Base-by-base conservation (phyloP, 2,113 vertebrate species). In the Brienomyrus brachyistius region DNA sequence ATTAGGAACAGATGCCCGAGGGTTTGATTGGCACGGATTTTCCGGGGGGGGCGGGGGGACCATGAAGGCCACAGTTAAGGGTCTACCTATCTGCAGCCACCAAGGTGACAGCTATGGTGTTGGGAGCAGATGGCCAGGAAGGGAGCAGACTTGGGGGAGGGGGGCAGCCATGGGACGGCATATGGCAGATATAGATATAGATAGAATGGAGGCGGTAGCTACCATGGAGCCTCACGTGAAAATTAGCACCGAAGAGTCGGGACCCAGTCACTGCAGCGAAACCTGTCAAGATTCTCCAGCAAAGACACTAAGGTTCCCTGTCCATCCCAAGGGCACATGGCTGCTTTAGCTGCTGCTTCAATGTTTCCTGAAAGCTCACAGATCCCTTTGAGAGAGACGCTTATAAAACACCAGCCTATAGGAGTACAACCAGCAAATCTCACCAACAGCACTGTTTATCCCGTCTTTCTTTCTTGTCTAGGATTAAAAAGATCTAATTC, bases 131-230 rank as follows among this genome's bases (percentile, higher is more conserved):
- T 88, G 90, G 92, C 89, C 91, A 27, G 90, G 84, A 70, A 45
- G 89, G 83, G 66, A 93, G 92, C 94, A 94, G 93, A 94, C 91
- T 87, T 89, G 27, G 90, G 93, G 91, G 89, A 90, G 50, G 88
- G 93, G 91, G 92, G 93, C 86, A 88, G 91, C 89, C 92, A 88
- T 91, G 90, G 87, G 90, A 89, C 27, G 87, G 23, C 93, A 94
- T 94, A 93, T 94, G 95, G 94, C 91, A 82, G 91, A 52, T 45
- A 3, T 70, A 23, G 50, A 87, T 35, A n/a, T 6, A 91, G 89
- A 19, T 56, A 56, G 54, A 56, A 56, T 56, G 31, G 27, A 17
- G 51, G 4, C 1, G 31, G 50, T 13, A 52, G 48, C 31, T 48
- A n/a, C 51, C 50, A 9, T 40, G 51, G 51, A 56, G 48, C n/a